phyloP scores from a whole-genome alignment of 2,797 vertebrate species.

The Monodelphis domestica region DNA sequence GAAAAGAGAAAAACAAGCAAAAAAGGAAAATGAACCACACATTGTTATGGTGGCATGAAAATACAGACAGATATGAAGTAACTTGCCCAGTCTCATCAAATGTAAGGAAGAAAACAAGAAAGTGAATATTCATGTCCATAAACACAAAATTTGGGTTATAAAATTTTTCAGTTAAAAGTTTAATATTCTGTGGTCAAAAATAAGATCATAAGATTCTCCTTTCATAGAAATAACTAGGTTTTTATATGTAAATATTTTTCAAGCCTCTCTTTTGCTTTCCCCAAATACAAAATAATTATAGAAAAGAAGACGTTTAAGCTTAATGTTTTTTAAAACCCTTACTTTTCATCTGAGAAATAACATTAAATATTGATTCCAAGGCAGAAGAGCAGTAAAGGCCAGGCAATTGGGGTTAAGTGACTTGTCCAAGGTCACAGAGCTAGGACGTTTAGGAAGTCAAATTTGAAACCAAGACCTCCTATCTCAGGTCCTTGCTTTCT shows the following conservation, averaged over 20 bases:
- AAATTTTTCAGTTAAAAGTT: conserved; percentile 1
- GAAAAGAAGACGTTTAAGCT: too few species aligned
- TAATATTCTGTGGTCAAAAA: not conserved
- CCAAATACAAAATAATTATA: conserved; percentile 67
- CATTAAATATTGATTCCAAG: too few species aligned
- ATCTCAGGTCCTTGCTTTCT: conserved; percentile 7
- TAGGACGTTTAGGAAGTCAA: too few species aligned
- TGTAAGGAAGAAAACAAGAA: not conserved
- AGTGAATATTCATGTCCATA: not conserved
- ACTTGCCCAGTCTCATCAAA: not conserved
- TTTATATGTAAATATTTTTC: conserved; percentile 57
- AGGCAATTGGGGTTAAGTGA: too few species aligned
- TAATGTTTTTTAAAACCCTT: conserved; percentile 23
- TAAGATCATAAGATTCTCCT: conserved; percentile 46
- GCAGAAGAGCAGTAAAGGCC: too few species aligned
- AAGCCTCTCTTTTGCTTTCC: conserved; percentile 63
- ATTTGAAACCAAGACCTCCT: too few species aligned
- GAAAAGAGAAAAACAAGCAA: not conserved
- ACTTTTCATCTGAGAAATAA: too few species aligned
- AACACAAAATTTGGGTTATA: not conserved
- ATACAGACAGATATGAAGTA: not conserved
- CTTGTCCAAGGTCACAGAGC: too few species aligned
- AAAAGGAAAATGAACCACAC: not conserved
- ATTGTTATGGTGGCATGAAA: not conserved
- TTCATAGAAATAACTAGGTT: conserved; percentile 58